Percentiles rank a stretch among this genome's conserved stretches.
phyloP scores from a whole-genome alignment of 1,140 invertebrate genomes.

The Elysia chlorotica region DNA sequence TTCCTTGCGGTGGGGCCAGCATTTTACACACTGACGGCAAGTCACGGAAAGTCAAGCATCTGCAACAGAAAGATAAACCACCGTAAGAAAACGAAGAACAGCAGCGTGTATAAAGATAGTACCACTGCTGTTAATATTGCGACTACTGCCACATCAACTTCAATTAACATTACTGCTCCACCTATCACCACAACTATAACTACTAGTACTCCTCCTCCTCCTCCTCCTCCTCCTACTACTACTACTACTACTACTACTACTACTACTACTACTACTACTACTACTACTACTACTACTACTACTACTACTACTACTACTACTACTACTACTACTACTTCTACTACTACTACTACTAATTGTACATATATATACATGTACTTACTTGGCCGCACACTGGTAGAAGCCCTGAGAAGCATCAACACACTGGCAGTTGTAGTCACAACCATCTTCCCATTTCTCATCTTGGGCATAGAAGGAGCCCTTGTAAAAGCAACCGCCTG shows the following conservation, averaged over 20 bases:
- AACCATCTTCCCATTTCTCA: conserved; percentile 25
- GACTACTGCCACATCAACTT: background rate
- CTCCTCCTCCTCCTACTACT: background rate
- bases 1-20: conserved; percentile 30
- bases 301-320: too few relatives aligned
- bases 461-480: conserved; percentile 17
- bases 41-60: conserved; percentile 34
- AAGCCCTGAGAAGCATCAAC: conserved; percentile 22
- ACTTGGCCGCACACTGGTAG: conserved; percentile 29
- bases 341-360: background rate
- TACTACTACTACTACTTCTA: too few relatives aligned
- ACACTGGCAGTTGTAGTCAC: conserved; percentile 25
- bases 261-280: too few relatives aligned
- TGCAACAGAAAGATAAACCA: conserved; percentile 15
- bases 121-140: background rate
- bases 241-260: too few relatives aligned
- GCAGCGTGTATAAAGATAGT: background rate
- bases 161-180: too few relatives aligned
- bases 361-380: background rate
- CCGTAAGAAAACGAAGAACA: background rate
- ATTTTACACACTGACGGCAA: conserved; percentile 33
- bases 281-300: background rate
- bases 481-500: conserved; percentile 15
- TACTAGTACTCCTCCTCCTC: background rate
- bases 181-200: background rate